Conservation (phyloP, 2,888 invertebrate species). For the Thyatira batis region DNA sequence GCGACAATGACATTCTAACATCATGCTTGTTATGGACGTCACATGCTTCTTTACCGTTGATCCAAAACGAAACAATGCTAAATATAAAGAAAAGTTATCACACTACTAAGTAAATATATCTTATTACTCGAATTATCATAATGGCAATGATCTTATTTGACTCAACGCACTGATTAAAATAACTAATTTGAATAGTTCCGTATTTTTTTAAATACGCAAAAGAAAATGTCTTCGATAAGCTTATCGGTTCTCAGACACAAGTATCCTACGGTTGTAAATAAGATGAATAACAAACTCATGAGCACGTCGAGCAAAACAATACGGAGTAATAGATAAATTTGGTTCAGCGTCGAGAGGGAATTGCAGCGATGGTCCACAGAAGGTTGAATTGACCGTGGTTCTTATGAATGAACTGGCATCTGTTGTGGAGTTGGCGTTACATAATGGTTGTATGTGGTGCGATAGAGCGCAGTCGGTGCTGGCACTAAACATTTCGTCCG, state of each 20-base stretch:
- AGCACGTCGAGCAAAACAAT: constrained; percentile 33
- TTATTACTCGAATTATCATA: constrained; percentile 61
- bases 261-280: constrained; percentile 40
- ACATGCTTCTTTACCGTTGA: constrained; percentile 10
- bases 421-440: constrained; percentile 65
- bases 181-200: constrained; percentile 62
- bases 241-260: constrained; percentile 46
- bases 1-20: constrained; percentile 42
- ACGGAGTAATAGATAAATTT: constrained; percentile 32
- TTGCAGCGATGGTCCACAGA: constrained; percentile 49
- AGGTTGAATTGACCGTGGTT: constrained; percentile 51
- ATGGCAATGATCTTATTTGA: constrained; percentile 72
- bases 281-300: constrained; percentile 21
- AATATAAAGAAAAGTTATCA: constrained; percentile 35
- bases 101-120: constrained; percentile 36
- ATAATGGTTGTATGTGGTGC: constrained; percentile 67
- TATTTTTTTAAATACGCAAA: constrained; percentile 62
- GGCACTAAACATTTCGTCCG: constrained; percentile 70
- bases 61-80: too few species aligned
- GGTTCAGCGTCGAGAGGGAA: constrained; percentile 24
- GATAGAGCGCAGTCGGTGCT: constrained; percentile 43
- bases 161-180: constrained; percentile 59
- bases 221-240: constrained; percentile 65
- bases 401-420: constrained; percentile 72
- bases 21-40: constrained; percentile 26